A percentile compares a stretch with the other conserved stretches of the same genome.
These are phyloP conservation scores for Nothoprocta pentlandii DNA, from an alignment of 2,113 vertebrate species.

Conservation along the genomic window DNA sequence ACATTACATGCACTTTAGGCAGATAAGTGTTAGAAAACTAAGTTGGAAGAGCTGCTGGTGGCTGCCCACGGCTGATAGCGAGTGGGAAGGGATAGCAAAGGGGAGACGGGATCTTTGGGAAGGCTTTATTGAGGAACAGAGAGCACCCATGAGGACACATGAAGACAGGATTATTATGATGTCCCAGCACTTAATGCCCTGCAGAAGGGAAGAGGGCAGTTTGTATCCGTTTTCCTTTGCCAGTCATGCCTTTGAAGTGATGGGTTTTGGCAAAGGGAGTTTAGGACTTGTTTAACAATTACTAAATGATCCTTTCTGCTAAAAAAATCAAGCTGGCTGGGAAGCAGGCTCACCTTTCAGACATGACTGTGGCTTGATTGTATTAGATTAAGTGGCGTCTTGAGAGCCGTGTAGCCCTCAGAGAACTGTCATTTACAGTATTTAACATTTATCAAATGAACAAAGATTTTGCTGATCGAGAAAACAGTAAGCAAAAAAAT, in stretches of 20 bases:
- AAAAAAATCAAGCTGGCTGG: conserved; percentile 15
- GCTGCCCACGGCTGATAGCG: conserved; percentile 7
- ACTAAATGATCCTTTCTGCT: conserved; percentile 40
- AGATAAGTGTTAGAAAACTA: conserved; percentile 61
- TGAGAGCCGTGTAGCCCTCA: conserved; percentile 16
- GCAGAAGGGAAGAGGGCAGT: conserved; percentile 44
- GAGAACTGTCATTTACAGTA: conserved; percentile 45
- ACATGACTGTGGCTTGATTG: conserved; percentile 11
- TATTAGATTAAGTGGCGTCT: conserved; percentile 42
- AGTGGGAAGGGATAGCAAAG: conserved; percentile 47
- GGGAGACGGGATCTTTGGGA: conserved; percentile 20
- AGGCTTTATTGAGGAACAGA: conserved; percentile 52
- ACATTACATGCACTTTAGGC: conserved; percentile 72
- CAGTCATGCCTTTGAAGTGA: conserved; percentile 38
- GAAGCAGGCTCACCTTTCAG: conserved; percentile 37
- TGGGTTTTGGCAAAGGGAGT: conserved; percentile 56
- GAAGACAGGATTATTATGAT: conserved; percentile 28
- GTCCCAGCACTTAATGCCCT: conserved; percentile 31
- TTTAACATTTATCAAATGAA: conserved; percentile 39
- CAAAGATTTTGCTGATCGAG: conserved; percentile 10
- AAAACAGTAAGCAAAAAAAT: conserved; percentile 44
- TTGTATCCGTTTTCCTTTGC: conserved; percentile 62
- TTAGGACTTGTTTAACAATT: conserved; percentile 65
- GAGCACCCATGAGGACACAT: background rate
- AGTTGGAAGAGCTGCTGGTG: conserved; percentile 68